These are phyloP conservation scores for Eubasilissa splendida DNA, from an alignment of 2,888 invertebrate genomes.

Conservation along the genomic window DNA sequence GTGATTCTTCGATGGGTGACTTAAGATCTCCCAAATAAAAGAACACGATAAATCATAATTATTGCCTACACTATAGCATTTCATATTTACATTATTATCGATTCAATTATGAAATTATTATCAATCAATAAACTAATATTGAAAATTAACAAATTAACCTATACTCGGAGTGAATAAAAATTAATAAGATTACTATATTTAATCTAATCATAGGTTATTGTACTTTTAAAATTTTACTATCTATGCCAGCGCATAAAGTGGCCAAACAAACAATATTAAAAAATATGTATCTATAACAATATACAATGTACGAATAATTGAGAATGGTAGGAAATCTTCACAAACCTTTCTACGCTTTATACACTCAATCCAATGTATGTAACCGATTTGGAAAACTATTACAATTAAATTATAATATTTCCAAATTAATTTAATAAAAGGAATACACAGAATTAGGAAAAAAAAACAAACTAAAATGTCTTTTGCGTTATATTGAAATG, in stretches of 20 bases:
- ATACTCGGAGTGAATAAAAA: not conserved
- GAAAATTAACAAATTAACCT: too few relatives aligned
- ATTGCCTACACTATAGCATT: too few relatives aligned
- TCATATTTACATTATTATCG: too few relatives aligned
- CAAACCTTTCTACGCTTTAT: not conserved
- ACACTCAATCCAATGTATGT: too few relatives aligned
- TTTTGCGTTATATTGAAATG: not conserved
- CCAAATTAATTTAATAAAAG: too few relatives aligned
- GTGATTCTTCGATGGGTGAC: slow-evolving; percentile 5
- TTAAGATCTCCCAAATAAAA: slow-evolving; percentile 2
- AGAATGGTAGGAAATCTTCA: slow-evolving; percentile 4
- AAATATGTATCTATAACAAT: too few relatives aligned
- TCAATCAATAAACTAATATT: too few relatives aligned
- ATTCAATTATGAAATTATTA: too few relatives aligned
- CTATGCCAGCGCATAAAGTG: slow-evolving; percentile 17
- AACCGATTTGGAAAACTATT: too few relatives aligned
- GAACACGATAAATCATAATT: not conserved
- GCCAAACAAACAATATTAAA: slow-evolving; percentile 5
- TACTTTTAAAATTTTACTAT: slow-evolving; percentile 34
- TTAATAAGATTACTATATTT: slow-evolving; percentile 15
- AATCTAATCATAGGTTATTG: slow-evolving; percentile 28
- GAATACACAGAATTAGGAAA: not conserved
- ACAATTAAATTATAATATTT: too few relatives aligned
- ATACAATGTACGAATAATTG: not conserved
- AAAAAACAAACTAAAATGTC: not conserved